Percentiles rank a stretch among this genome's conserved stretches.
These are phyloP conservation scores for Dexiosoma caninum DNA, from an alignment of 2,888 invertebrate genomes.

Conservation along the genomic window DNA sequence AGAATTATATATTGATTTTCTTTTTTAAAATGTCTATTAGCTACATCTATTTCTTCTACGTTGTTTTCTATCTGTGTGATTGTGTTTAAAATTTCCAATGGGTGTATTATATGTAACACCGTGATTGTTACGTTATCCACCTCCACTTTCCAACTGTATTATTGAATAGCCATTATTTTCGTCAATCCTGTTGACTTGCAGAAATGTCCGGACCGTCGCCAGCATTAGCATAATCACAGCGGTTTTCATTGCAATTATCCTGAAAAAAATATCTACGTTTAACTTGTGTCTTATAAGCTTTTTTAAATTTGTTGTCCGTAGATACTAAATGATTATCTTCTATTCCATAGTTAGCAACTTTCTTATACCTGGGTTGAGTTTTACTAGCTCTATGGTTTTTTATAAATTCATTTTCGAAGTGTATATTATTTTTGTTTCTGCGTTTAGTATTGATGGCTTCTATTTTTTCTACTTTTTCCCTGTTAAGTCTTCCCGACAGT, in stretches of 20 bases:
- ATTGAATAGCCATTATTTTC: too few relatives aligned
- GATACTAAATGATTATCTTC: neutral
- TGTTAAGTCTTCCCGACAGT: neutral
- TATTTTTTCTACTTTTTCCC: neutral
- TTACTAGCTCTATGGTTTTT: neutral
- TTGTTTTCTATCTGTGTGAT: neutral
- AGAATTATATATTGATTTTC: too few relatives aligned
- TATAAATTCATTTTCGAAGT: neutral
- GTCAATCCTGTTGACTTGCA: too few relatives aligned
- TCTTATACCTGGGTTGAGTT: neutral
- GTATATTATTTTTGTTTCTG: neutral
- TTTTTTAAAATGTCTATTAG: neutral
- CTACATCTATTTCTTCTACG: constrained; percentile 1
- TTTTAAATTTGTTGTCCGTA: neutral
- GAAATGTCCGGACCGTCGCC: too few relatives aligned
- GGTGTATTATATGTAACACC: neutral
- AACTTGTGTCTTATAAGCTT: neutral
- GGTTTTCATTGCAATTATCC: too few relatives aligned
- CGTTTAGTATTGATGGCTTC: neutral
- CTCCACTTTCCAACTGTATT: neutral
- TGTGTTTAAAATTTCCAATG: neutral
- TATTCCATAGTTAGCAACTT: neutral
- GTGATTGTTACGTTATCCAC: neutral
- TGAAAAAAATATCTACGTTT: neutral
- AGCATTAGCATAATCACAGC: too few relatives aligned